Evolutionary conservation across 2,888 invertebrate species (phyloP).

Genomic region (Stictocephala bisonia): DNA sequence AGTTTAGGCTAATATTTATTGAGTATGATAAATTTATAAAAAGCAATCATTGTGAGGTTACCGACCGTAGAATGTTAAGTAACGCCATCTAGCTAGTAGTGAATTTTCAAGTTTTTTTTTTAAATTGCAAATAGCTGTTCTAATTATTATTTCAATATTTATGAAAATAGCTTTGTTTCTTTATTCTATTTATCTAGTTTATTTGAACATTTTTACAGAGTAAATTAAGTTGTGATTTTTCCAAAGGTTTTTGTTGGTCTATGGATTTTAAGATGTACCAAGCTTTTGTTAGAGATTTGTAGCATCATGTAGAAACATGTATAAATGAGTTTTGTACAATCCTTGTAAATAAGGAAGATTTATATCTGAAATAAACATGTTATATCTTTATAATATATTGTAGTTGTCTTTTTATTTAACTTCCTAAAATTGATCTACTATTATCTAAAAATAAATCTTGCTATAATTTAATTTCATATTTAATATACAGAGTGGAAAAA

Average conservation of each 20-base stretch:
- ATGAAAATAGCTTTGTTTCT: too few relatives aligned
- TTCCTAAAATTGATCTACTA: too few relatives aligned
- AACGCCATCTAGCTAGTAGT: conserved; percentile 4
- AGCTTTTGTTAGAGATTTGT: conserved; percentile 23
- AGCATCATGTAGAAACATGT: conserved; percentile 41
- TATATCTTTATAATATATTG: conserved; percentile 48
- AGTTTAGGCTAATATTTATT: not conserved
- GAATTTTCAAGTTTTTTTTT: too few relatives aligned
- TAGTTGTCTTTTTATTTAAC: not conserved
- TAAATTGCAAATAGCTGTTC: too few relatives aligned
- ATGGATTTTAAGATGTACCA: not conserved
- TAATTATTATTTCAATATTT: too few relatives aligned
- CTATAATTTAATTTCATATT: too few relatives aligned
- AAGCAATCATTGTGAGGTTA: conserved; percentile 35
- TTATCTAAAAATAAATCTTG: too few relatives aligned
- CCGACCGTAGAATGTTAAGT: conserved; percentile 6
- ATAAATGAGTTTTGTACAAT: conserved; percentile 43
- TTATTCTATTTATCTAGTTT: too few relatives aligned
- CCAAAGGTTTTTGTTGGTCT: not conserved
- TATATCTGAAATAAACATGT: conserved; percentile 49
- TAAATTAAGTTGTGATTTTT: not conserved
- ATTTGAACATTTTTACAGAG: too few relatives aligned
- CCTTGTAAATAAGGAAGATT: conserved; percentile 47
- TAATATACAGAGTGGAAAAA: too few relatives aligned
- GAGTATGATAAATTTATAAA: conserved; percentile 19